phyloP scores from a whole-genome alignment of 1,140 invertebrate genomes.

The Lethocerus indicus region DNA sequence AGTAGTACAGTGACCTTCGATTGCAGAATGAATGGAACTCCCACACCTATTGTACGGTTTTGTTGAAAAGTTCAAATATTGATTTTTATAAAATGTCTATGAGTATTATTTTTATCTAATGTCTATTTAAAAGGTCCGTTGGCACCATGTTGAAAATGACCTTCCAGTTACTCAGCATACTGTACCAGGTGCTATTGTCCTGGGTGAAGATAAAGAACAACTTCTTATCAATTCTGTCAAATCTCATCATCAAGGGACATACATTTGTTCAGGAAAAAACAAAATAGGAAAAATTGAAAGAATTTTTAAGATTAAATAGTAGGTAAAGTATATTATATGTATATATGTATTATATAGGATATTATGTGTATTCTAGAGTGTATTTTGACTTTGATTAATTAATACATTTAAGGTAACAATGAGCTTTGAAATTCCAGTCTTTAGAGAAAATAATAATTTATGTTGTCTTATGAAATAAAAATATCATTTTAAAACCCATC shows the following conservation, averaged over 20 bases:
- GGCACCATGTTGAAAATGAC: conserved; percentile 1
- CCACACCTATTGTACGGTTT: conserved; percentile 1
- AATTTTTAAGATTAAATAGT: conserved; percentile 8
- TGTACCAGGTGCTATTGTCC: background rate
- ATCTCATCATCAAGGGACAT: conserved; percentile 2
- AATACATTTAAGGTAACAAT: background rate
- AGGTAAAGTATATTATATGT: no score
- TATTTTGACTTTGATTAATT: background rate
- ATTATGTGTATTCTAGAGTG: background rate
- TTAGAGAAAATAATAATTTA: no score
- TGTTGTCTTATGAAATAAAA: no score
- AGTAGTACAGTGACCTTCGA: conserved; percentile 2
- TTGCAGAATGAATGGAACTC: background rate
- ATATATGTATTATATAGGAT: no score
- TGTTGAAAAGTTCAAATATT: no score
- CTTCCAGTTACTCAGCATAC: conserved; percentile 2
- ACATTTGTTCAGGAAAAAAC: conserved; percentile 8
- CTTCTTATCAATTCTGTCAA: background rate
- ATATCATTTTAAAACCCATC: no score
- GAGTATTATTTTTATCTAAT: no score
- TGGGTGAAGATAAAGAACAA: background rate
- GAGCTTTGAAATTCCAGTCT: no score
- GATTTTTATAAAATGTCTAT: no score
- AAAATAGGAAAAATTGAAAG: conserved; percentile 5
- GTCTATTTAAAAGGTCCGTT: no score